Percentiles rank a stretch among this genome's conserved stretches.
Conservation (phyloP, 2,888 invertebrate genomes). For the Zelleria hepariella region DNA sequence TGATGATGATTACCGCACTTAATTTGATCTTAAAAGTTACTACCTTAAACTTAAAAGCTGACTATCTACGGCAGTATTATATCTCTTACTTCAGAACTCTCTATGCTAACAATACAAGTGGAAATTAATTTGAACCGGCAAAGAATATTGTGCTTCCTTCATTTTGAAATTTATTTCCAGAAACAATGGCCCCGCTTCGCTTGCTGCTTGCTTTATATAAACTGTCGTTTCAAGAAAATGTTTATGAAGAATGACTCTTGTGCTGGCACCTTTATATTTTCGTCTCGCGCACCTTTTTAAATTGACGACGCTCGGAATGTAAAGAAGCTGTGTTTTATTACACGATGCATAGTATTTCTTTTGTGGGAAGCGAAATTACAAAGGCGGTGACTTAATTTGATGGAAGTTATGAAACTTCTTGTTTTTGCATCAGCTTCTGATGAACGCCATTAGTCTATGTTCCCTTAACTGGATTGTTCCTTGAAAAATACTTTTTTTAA, state of each 20-base stretch:
- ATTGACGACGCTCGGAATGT: conserved; percentile 1
- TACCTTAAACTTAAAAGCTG: no score
- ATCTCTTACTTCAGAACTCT: neutral
- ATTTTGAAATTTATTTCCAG: conserved; percentile 6
- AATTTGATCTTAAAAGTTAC: no score
- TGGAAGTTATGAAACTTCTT: no score
- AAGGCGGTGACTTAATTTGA: no score
- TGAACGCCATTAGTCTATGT: no score
- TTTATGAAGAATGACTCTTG: conserved; percentile 7
- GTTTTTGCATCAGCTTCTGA: no score
- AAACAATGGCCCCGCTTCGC: conserved; percentile 1
- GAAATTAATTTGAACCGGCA: neutral
- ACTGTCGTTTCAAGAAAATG: neutral
- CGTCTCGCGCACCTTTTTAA: conserved; percentile 2
- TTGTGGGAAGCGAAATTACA: neutral
- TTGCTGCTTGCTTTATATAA: neutral
- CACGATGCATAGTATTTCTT: neutral
- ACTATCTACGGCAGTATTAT: no score
- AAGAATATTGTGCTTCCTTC: conserved; percentile 6
- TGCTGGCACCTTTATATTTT: neutral
- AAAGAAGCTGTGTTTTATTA: neutral
- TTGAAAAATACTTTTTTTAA: no score
- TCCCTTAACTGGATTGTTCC: no score
- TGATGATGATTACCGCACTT: no score
- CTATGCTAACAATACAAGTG: neutral